Percentiles rank a stretch among this genome's conserved stretches.
phyloP scores from a whole-genome alignment of 2,797 vertebrate species.

The Alectoris magna region DNA sequence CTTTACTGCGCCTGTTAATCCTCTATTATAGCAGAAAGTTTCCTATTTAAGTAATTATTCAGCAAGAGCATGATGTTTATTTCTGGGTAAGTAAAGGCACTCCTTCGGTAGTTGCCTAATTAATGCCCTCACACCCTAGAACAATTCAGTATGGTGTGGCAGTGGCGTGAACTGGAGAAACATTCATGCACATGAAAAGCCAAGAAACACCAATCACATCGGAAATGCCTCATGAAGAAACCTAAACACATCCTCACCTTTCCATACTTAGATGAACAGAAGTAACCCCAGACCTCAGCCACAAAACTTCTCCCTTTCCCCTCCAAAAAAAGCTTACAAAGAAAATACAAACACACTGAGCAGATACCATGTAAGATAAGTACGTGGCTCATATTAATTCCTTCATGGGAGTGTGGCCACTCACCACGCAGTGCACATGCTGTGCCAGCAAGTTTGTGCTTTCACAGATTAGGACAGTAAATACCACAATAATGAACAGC shows the following conservation, averaged over 20 bases:
- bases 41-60: neutral
- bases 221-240: neutral
- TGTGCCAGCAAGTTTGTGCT: neutral
- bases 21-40: neutral
- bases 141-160: neutral
- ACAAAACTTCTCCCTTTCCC: neutral
- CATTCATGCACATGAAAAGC: neutral
- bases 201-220: neutral
- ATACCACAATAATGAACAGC: neutral
- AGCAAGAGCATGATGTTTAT: neutral
- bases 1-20: neutral
- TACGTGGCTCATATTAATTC: neutral
- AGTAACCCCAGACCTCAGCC: neutral
- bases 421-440: neutral
- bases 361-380: neutral
- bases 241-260: neutral
- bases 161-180: neutral
- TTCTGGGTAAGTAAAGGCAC: neutral
- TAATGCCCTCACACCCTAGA: neutral
- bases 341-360: neutral
- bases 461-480: neutral
- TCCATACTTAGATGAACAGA: neutral
- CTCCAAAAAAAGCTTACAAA: neutral
- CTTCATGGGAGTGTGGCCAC: accelerated
- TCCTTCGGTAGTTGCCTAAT: neutral